Evolutionary conservation across 2,888 invertebrate species (phyloP), one percentile per base, ranked within the genome.

Genomic region (Vesta saturnalis): DNA sequence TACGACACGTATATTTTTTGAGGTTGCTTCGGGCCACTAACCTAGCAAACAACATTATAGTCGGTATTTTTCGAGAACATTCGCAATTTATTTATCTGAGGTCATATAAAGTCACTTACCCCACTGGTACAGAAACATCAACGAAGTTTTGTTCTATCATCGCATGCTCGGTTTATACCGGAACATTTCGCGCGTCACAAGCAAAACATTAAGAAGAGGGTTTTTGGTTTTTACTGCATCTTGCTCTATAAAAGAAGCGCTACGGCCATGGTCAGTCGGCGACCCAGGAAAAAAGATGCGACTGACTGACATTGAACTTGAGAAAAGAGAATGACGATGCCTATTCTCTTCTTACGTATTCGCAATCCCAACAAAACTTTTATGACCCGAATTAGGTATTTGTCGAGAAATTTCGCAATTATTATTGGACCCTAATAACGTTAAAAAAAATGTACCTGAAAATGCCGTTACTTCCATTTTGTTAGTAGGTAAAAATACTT

Each of bases 41-140:
- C 83, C 83, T 77, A 82, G 74, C 78, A 72, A 73, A 74, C 71
- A 39, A 39, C 39, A 23, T 23, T 72, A 74, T 73, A 73, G 73
- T 77, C 78, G 76, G 73, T 73, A 70, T 69, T 64, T 52, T 67
- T 78, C 78, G 78, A 74, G 74, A 72, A 72, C 76, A 76, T 78
- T 77, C 80, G 80, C 78, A 75, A 74, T 76, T 77, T 78, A 52
- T 52, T n/a, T 39, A 39, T 80, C 78, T 82, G 83, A 83, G 89
- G 89, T 89, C 89, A 89, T 81, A 80, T 77, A 81, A 83, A 89
- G 89, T 89, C 89, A 89, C 87, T 89, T 89, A 89, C 89, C 89
- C 87, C 87, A 84, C 75, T 82, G 82, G 81, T 82, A 83, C 83
- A 84, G 81, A 83, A 82, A 83, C 79, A 74, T 74, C 74, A 54